These are phyloP conservation scores for Rhinolophus sinicus DNA, from an alignment of 2,113 vertebrate genomes.

Conservation along the genomic window DNA sequence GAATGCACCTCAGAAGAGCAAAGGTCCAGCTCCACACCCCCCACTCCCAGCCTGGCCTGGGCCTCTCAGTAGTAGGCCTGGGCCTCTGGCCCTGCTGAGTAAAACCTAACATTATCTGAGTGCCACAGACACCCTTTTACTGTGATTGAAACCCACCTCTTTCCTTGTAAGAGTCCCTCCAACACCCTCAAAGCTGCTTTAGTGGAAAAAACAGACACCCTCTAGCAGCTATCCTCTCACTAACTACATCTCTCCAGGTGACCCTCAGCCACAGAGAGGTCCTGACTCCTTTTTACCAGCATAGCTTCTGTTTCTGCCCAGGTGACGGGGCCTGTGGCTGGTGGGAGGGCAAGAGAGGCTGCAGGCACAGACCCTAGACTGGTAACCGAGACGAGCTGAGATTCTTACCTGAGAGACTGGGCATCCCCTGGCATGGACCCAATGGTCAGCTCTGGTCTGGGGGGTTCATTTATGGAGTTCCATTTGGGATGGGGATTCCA, in stretches of 20 bases:
- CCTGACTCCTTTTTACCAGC: not conserved
- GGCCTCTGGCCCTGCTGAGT: not conserved
- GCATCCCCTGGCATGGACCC: not conserved
- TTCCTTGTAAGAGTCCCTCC: not conserved
- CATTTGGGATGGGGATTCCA: not conserved
- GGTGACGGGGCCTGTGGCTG: not conserved
- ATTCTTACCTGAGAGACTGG: not conserved
- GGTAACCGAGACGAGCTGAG: not conserved
- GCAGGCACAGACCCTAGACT: not conserved
- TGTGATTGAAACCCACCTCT: not conserved
- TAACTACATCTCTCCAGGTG: not conserved
- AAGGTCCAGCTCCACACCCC: not conserved
- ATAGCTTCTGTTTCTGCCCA: not conserved
- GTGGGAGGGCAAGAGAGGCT: not conserved
- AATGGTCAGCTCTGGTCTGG: rapidly evolving
- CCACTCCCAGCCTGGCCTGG: not conserved
- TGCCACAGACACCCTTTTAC: not conserved
- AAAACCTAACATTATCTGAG: not conserved
- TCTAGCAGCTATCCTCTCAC: not conserved
- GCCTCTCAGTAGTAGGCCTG: not conserved
- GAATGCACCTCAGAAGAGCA: not conserved
- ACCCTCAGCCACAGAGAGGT: not conserved
- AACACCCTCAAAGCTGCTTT: not conserved
- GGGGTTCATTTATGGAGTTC: not conserved
- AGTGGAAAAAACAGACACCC: not conserved